Evolutionary conservation across 1,140 invertebrate genomes (phyloP), one percentile per base, ranked within the genome.

Genomic region (Aphidius gifuensis): DNA sequence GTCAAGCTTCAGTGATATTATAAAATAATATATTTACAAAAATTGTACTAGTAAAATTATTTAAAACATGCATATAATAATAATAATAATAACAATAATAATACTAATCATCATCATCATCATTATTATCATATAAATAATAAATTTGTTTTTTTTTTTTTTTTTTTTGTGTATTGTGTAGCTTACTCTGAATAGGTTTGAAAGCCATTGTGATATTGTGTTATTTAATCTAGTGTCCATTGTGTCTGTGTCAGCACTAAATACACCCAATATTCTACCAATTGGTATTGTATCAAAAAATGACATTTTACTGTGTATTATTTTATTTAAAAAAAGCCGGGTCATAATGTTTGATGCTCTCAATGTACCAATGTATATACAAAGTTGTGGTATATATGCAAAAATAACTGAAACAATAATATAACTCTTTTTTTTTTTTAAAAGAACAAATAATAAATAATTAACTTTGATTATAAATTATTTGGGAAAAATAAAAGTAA

Each of bases 201-300:
- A 83, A 70, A 86, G 84, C 86, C 85, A 89, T 66, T 84, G 86
- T 76, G 87, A 81, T 70, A 92, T 75, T 66, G 85, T 87, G 82
- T 85, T 84, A 53, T 90, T 89, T 73, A 92, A 81, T 73, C 86
- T 86, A 73, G 87, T 89, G 82, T 93, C 91, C 73, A 92, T 80
- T 67, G 85, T 85, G 76, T 93, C 90, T 66, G 93, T 84, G 83
- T 93, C 92, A 80, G 91, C 92, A 78, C 87, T 86, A 82, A 96
- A 94, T 70, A 91, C 85, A 82, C 93, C 94, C 69, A 94, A 82
- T 71, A 94, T 86, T 72, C 93, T 85, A 71, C 93, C 93, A 62
- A 90, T 75, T 51, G 93, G 92, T 68, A 92, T 94, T 68, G 90
- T 87, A 79, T 96, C 93, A 84, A 92, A 95, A 83, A 94, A 94